Percentiles rank a stretch among this genome's conserved stretches.
Conservation (phyloP, 2,113 vertebrate species). For the Melierax canorus region DNA sequence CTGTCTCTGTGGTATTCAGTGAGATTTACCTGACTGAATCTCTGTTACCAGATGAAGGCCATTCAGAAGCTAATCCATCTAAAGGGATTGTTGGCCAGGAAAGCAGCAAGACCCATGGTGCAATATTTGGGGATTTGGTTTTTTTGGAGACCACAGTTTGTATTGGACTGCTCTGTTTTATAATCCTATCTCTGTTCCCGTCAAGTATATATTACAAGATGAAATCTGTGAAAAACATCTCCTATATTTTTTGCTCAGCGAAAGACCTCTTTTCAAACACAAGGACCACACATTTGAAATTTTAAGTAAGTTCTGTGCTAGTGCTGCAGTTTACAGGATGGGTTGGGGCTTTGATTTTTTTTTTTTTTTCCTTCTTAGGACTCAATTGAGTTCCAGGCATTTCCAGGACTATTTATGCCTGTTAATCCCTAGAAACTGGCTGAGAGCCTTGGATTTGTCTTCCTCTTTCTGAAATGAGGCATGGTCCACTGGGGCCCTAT, state of each 20-base stretch:
- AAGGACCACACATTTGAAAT: neutral
- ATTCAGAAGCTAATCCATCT: neutral
- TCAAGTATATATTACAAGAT: neutral
- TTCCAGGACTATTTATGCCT: constrained; percentile 23
- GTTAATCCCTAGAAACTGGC: constrained; percentile 8
- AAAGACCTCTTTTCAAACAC: neutral
- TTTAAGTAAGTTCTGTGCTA: neutral
- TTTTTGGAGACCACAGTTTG: neutral
- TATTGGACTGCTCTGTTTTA: neutral
- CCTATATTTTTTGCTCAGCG: neutral
- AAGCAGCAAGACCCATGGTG: neutral
- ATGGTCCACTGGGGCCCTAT: neutral
- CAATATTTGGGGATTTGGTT: neutral
- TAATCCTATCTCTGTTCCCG: neutral
- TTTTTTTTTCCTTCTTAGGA: neutral
- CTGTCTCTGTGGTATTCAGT: neutral
- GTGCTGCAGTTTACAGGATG: neutral
- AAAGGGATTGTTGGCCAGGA: neutral
- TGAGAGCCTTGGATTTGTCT: neutral
- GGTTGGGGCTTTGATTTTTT: neutral
- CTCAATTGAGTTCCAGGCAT: neutral
- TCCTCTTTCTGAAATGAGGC: neutral
- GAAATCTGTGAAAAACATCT: neutral
- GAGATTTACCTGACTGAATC: neutral
- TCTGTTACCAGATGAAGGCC: neutral